phyloP scores from a whole-genome alignment of 2,888 invertebrate genomes.

The Lasius platythorax region DNA sequence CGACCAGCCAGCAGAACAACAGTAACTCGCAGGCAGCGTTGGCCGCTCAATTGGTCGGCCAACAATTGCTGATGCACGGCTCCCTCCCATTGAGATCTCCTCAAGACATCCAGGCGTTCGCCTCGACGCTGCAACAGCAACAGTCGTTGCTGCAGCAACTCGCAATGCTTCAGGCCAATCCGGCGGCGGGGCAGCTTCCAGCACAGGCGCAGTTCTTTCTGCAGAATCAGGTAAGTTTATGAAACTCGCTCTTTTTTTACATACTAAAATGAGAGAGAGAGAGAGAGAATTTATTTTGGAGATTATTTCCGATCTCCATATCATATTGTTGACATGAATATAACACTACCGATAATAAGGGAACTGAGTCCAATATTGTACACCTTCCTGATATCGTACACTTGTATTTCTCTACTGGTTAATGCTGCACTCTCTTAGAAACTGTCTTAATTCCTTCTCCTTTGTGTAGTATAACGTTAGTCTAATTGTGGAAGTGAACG shows the following conservation, averaged over 20 bases:
- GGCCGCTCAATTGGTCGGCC: slow-evolving; percentile 85
- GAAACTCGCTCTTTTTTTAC: not conserved
- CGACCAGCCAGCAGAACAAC: slow-evolving; percentile 74
- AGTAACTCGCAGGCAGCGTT: slow-evolving; percentile 83
- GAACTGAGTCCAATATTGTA: too few species aligned
- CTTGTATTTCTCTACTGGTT: too few species aligned
- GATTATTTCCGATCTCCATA: slow-evolving; percentile 27
- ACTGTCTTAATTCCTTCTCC: too few species aligned
- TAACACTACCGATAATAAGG: slow-evolving; percentile 16
- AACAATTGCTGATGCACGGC: slow-evolving; percentile 85
- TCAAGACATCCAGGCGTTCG: slow-evolving; percentile 86
- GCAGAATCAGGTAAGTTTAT: slow-evolving; percentile 90
- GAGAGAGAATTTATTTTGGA: not conserved
- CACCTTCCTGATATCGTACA: too few species aligned
- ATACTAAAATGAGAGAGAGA: not conserved
- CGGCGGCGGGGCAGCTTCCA: slow-evolving; percentile 86
- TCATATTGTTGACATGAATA: slow-evolving; percentile 42
- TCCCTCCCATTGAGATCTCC: slow-evolving; percentile 82
- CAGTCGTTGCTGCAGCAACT: slow-evolving; percentile 90
- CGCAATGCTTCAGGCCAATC: slow-evolving; percentile 88
- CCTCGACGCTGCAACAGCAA: slow-evolving; percentile 88
- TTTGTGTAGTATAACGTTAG: too few species aligned
- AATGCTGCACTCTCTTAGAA: too few species aligned
- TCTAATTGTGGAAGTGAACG: too few species aligned
- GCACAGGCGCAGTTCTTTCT: slow-evolving; percentile 91